Base-by-base conservation (phyloP, 1,140 invertebrate species). In the Chymomyza costata region DNA sequence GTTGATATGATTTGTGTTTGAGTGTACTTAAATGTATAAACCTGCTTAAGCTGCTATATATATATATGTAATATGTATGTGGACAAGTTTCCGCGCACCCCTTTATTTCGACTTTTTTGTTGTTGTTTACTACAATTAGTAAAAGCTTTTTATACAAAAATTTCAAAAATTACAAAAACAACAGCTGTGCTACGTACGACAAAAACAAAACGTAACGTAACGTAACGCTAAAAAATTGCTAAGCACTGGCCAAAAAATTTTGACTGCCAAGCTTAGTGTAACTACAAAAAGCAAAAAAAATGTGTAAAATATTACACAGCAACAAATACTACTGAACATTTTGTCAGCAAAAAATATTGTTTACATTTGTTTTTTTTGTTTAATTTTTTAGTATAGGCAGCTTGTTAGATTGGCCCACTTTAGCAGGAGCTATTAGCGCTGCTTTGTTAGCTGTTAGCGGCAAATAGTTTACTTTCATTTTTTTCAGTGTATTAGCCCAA, bases 231-330 rank as follows among this genome's bases (percentile, higher is more conserved):
- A 25, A 25, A 25, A 25, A 8, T 25, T 39, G 47, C 21, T n/a
- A n/a, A n/a, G n/a, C n/a, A n/a, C n/a, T 62, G 56, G 64, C 48
- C 51, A 45, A 37, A 55, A 67, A 68, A 64, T 37, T 21, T 50
- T 39, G 48, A 28, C 28, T 46, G 35, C 25, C 32, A 61, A 56
- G 51, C 48, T 34, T n/a, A 17, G 30, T 14, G 14, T 16, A 48
- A 57, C 71, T 55, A 61, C 66, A 66, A 76, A 76, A 76, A 76
- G 70, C 65, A 70, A 76, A 76, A 62, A 38, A 65, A n/a, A n/a
- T n/a, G n/a, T 32, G 14, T 13, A 8, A 21, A 53, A 60, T 62
- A 62, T 62, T 46, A 47, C 30, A 25, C 52, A 64, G 60, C 49
- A 43, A 47, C 60, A 65, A 63, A 63, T n/a, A n/a, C n/a, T n/a